A percentile compares a stretch with the other conserved stretches of the same genome.
These are phyloP conservation scores for Platycheirus albimanus DNA, from an alignment of 2,888 invertebrate species.

Conservation along the genomic window DNA sequence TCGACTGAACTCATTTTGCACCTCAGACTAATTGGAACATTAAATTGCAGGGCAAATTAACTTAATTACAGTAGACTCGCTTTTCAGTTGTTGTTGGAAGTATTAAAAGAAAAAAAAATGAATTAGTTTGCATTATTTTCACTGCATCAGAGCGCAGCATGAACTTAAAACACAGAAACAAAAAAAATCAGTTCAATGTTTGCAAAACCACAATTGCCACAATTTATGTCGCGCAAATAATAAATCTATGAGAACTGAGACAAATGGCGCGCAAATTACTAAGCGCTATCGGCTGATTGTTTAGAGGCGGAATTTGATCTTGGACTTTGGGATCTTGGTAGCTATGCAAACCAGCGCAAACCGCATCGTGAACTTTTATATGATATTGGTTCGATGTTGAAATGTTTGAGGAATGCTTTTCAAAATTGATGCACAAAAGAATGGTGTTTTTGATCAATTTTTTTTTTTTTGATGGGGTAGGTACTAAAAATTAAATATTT, in stretches of 20 bases:
- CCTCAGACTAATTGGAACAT: slow-evolving; percentile 32
- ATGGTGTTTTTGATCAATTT: background rate
- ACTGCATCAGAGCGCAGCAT: slow-evolving; percentile 4
- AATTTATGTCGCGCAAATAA: slow-evolving; percentile 58
- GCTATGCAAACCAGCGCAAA: slow-evolving; percentile 24
- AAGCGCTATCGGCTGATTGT: slow-evolving; percentile 34
- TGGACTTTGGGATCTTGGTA: slow-evolving; percentile 65
- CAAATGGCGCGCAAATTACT: slow-evolving; percentile 39
- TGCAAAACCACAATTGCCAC: slow-evolving; percentile 62
- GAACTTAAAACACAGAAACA: slow-evolving; percentile 49
- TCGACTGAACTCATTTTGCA: slow-evolving; percentile 4
- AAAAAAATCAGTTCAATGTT: slow-evolving; percentile 63
- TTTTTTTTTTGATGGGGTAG: too few species aligned
- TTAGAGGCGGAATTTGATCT: slow-evolving; percentile 58
- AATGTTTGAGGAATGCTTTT: slow-evolving; percentile 4
- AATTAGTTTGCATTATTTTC: slow-evolving; percentile 3
- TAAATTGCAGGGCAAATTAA: slow-evolving; percentile 37
- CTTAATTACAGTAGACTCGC: slow-evolving; percentile 41
- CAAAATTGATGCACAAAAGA: background rate
- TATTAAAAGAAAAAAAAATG: slow-evolving; percentile 4
- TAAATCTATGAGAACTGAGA: slow-evolving; percentile 49
- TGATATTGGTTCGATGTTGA: slow-evolving; percentile 16
- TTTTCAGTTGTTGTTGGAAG: too few species aligned
- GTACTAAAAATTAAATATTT: too few species aligned
- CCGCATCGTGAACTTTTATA: slow-evolving; percentile 41